These are phyloP conservation scores for Lasaia peninsularis DNA, from an alignment of 1,140 invertebrate species.

Conservation along the genomic window DNA sequence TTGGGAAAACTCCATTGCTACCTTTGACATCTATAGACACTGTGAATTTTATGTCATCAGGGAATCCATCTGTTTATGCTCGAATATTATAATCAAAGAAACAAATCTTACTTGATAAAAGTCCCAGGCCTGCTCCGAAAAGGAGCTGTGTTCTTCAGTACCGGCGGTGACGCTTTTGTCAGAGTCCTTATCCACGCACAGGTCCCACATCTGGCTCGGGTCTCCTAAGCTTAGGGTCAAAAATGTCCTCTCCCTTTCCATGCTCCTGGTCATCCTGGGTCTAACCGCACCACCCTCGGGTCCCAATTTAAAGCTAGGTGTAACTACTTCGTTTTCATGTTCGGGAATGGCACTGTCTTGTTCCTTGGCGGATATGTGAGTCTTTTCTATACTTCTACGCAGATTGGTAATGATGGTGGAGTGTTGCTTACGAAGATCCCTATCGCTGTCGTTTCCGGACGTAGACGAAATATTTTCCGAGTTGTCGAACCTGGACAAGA, in stretches of 20 bases:
- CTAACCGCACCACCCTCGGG: slow-evolving; percentile 71
- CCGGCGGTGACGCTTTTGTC: slow-evolving; percentile 74
- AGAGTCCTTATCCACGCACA: slow-evolving; percentile 66
- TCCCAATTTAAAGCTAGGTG: slow-evolving; percentile 80
- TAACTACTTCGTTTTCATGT: slow-evolving; percentile 57
- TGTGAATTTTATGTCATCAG: too few relatives aligned
- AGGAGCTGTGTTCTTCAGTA: slow-evolving; percentile 86
- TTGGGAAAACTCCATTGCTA: too few relatives aligned
- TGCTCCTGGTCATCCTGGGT: slow-evolving; percentile 56
- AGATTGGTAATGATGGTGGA: slow-evolving; percentile 56
- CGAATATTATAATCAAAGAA: not conserved
- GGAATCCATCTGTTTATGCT: too few relatives aligned
- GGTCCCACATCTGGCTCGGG: slow-evolving; percentile 58
- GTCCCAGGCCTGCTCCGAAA: slow-evolving; percentile 92
- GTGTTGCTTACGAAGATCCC: slow-evolving; percentile 60
- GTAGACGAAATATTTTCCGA: slow-evolving; percentile 47
- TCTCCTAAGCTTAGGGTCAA: slow-evolving; percentile 61
- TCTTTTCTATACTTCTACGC: slow-evolving; percentile 70
- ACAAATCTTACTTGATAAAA: slow-evolving; percentile 82
- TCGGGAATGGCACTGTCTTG: slow-evolving; percentile 66
- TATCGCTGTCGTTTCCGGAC: slow-evolving; percentile 74
- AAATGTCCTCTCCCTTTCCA: slow-evolving; percentile 62
- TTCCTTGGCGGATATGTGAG: slow-evolving; percentile 66
- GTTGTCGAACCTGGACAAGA: slow-evolving; percentile 59
- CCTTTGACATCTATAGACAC: too few relatives aligned